phyloP scores from a whole-genome alignment of 2,888 invertebrate genomes.

The Pinctada fucata region DNA sequence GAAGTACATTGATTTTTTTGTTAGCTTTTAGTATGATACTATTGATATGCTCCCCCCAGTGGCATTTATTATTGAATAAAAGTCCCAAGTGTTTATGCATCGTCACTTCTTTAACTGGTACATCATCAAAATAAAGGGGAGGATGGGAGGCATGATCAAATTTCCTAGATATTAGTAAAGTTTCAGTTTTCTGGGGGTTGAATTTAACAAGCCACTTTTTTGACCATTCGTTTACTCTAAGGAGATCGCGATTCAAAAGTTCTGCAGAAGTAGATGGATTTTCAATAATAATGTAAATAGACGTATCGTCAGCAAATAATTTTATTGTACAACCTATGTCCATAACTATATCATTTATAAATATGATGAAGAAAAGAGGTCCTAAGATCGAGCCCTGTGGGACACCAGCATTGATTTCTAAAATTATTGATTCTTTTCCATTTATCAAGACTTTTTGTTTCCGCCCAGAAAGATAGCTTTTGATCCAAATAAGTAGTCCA shows the following conservation, averaged over 20 bases:
- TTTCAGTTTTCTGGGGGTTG: constrained; percentile 14
- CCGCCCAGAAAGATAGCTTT: constrained; percentile 2
- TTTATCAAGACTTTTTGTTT: constrained; percentile 10
- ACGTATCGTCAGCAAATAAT: constrained; percentile 29
- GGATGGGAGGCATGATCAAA: not conserved
- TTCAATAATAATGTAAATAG: constrained; percentile 21
- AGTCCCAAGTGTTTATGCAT: constrained; percentile 1
- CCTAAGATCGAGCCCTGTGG: constrained; percentile 20
- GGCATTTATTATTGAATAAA: not conserved
- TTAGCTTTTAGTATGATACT: not conserved
- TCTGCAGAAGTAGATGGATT: not conserved
- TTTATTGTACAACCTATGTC: constrained; percentile 7
- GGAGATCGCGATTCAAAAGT: not conserved
- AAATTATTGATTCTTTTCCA: not conserved
- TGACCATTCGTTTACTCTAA: not conserved
- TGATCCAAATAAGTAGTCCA: constrained; percentile 6
- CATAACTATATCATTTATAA: constrained; percentile 20
- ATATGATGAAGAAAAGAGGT: constrained; percentile 15
- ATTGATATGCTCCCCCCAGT: not conserved
- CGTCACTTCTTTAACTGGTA: not conserved
- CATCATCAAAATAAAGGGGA: not conserved
- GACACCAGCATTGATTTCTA: constrained; percentile 17
- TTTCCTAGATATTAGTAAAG: constrained; percentile 2
- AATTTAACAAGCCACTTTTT: not conserved
- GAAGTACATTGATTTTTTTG: not conserved